These are phyloP conservation scores for Coreoperca whiteheadi DNA, from an alignment of 2,113 vertebrate species.

Conservation along the genomic window DNA sequence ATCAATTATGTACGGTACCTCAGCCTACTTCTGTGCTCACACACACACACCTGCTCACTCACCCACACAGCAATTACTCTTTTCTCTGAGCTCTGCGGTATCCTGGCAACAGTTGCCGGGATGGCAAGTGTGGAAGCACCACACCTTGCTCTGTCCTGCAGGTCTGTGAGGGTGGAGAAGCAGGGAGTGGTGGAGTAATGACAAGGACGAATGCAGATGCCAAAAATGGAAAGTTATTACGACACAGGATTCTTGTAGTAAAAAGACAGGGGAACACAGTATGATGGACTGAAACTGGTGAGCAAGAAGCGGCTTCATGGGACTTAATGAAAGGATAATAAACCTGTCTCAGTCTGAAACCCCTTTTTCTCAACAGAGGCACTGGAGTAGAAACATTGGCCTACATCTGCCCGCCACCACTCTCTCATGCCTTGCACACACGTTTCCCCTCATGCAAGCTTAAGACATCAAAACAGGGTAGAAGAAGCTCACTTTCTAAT, in stretches of 20 bases:
- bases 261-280: background rate
- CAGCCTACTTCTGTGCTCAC: conserved; percentile 43
- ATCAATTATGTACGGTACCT: conserved; percentile 76
- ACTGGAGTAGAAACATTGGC: conserved; percentile 76
- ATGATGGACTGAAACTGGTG: background rate
- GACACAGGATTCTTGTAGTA: background rate
- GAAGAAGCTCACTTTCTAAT: conserved; percentile 14
- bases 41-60: conserved; percentile 56
- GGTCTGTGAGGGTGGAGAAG: conserved; percentile 18
- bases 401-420: conserved; percentile 51
- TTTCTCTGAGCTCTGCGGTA: conserved; percentile 60
- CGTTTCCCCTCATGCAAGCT: conserved; percentile 30
- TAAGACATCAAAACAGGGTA: conserved; percentile 18
- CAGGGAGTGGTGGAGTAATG: background rate
- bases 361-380: conserved; percentile 47
- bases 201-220: background rate
- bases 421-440: conserved; percentile 17
- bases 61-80: conserved; percentile 62
- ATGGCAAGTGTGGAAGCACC: conserved; percentile 30
- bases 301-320: background rate
- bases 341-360: conserved; percentile 49
- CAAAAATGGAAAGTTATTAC: background rate
- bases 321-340: conserved; percentile 56
- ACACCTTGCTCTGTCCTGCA: conserved; percentile 52
- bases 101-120: conserved; percentile 82